A percentile compares a stretch with the other conserved stretches of the same genome.
Evolutionary conservation across 2,888 invertebrate species (phyloP).

Genomic region (Diplazon laetatorius): DNA sequence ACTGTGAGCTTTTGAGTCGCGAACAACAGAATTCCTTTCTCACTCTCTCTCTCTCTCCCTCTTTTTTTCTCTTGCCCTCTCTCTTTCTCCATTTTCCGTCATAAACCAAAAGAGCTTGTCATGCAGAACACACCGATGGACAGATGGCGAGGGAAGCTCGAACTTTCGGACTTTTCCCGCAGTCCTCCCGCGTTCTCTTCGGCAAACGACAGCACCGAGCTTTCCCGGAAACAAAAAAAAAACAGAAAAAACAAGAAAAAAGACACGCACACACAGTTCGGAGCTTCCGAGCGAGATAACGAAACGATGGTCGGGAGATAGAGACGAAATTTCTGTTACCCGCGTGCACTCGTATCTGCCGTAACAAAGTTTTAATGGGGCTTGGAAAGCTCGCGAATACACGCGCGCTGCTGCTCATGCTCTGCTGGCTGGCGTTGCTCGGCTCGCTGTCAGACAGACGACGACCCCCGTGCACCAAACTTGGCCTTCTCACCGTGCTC

Average conservation of each 20-base stretch:
- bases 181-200: conserved; percentile 6
- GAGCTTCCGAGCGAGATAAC: conserved; percentile 13
- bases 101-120: conserved; percentile 46
- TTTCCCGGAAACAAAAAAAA: background rate
- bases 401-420: conserved; percentile 50
- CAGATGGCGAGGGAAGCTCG: background rate
- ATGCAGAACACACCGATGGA: conserved; percentile 14
- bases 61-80: too few relatives aligned
- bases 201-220: background rate
- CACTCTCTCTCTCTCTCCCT: too few relatives aligned
- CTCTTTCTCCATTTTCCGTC: conserved; percentile 60
- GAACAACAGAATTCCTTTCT: too few relatives aligned
- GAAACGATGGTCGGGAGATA: conserved; percentile 31
- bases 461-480: conserved; percentile 64
- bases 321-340: conserved; percentile 55
- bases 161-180: conserved; percentile 31
- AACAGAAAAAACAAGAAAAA: too few relatives aligned
- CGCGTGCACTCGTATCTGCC: conserved; percentile 54
- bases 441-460: conserved; percentile 34
- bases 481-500: conserved; percentile 48
- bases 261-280: too few relatives aligned
- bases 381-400: conserved; percentile 68
- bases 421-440: conserved; percentile 40
- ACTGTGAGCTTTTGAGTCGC: too few relatives aligned
- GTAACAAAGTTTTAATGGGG: conserved; percentile 72